Conservation (phyloP, 2,888 invertebrate genomes). For the Athalia cordata region DNA sequence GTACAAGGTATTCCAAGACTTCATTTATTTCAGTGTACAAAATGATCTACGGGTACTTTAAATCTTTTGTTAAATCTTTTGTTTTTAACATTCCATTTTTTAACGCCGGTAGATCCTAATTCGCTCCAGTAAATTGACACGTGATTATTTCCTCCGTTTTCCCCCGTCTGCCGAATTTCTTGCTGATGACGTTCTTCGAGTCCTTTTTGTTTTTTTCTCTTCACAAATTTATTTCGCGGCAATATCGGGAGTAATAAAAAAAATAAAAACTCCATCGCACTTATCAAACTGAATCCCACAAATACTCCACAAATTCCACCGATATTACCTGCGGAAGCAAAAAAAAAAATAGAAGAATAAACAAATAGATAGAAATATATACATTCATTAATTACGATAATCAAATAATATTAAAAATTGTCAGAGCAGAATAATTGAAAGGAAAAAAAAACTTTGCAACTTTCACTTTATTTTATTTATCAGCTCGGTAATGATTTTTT, state of each 20-base stretch:
- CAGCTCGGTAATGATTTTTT: no score
- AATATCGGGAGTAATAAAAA: conserved; percentile 69
- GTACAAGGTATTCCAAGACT: no score
- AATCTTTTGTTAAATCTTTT: neutral
- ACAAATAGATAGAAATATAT: neutral
- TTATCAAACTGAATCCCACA: conserved; percentile 80
- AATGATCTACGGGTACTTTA: no score
- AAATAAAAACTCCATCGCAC: conserved; percentile 78
- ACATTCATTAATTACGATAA: no score
- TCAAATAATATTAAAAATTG: no score
- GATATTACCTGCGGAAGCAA: conserved; percentile 77
- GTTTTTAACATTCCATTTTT: neutral
- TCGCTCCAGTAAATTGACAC: neutral
- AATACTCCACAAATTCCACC: conserved; percentile 81
- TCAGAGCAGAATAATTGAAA: no score
- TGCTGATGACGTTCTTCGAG: neutral
- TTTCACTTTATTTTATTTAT: no score
- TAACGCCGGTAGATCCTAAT: conserved; percentile 1
- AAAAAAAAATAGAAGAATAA: neutral
- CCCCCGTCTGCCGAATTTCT: neutral
- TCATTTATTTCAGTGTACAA: no score
- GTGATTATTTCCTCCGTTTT: no score
- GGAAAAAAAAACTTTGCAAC: no score
- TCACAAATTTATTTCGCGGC: neutral
- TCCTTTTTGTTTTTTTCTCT: neutral